These are phyloP conservation scores for Gandaritis pyraliata DNA, from an alignment of 2,888 invertebrate species.

Conservation along the genomic window DNA sequence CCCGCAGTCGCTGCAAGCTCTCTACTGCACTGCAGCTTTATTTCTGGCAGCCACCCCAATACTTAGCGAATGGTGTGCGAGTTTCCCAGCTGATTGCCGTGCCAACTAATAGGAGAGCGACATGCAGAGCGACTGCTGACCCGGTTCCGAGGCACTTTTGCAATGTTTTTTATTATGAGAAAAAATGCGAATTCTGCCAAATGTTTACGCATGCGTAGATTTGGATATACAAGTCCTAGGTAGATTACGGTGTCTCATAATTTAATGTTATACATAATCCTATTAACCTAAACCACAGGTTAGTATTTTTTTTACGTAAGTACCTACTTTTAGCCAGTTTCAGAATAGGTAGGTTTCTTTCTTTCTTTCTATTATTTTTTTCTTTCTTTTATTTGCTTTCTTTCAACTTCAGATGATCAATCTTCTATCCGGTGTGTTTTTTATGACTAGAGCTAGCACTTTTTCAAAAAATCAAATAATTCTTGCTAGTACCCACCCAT, in stretches of 20 bases:
- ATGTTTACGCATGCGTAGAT: constrained; percentile 34
- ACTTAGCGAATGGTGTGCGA: constrained; percentile 44
- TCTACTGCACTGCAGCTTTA: constrained; percentile 82
- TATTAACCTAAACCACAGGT: too few relatives aligned
- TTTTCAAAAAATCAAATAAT: neutral
- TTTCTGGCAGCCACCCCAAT: constrained; percentile 77
- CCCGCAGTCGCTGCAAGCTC: constrained; percentile 79
- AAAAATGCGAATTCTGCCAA: constrained; percentile 29
- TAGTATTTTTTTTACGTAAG: constrained; percentile 5
- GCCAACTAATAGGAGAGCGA: constrained; percentile 42
- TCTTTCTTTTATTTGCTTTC: too few relatives aligned
- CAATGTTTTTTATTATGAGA: constrained; percentile 31
- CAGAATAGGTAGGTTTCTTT: too few relatives aligned
- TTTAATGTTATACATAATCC: too few relatives aligned
- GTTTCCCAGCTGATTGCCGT: constrained; percentile 49
- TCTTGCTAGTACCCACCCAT: too few relatives aligned
- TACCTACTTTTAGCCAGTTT: too few relatives aligned
- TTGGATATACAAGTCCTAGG: neutral
- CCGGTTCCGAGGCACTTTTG: constrained; percentile 50
- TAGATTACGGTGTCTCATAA: too few relatives aligned
- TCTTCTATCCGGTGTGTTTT: neutral
- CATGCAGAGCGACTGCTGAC: constrained; percentile 57
- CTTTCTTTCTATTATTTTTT: too few relatives aligned
- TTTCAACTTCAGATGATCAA: too few relatives aligned
- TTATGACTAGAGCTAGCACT: neutral